These are phyloP conservation scores for Petrolisthes manimaculis DNA, from an alignment of 2,888 invertebrate species.

Conservation along the genomic window DNA sequence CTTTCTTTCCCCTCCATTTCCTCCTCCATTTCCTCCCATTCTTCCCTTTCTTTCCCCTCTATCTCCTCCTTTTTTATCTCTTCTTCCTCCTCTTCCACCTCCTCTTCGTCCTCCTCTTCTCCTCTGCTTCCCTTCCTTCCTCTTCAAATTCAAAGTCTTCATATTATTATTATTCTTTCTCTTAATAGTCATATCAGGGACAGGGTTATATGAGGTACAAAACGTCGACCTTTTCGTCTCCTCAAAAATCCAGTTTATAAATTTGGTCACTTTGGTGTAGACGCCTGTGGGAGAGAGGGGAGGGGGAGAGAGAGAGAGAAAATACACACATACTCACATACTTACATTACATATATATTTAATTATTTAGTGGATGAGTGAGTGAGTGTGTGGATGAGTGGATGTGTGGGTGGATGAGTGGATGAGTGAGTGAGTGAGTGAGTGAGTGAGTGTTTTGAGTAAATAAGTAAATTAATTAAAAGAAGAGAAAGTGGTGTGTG, in stretches of 20 bases:
- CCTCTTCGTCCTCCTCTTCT: not conserved
- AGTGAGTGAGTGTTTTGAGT: too few species aligned
- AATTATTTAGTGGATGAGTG: too few species aligned
- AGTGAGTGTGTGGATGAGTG: too few species aligned
- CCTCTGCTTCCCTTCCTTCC: not conserved
- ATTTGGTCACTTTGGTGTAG: conserved; percentile 38
- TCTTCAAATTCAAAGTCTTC: not conserved
- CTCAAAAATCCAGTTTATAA: conserved; percentile 38
- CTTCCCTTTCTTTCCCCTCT: not conserved
- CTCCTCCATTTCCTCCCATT: not conserved
- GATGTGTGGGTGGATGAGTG: too few species aligned
- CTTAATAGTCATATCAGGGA: conserved; percentile 8
- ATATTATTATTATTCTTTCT: not conserved
- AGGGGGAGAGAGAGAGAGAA: too few species aligned
- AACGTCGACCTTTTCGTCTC: conserved; percentile 18
- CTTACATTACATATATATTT: too few species aligned
- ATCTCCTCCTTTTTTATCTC: not conserved
- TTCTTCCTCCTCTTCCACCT: too few species aligned
- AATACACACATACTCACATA: too few species aligned
- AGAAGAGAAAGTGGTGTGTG: too few species aligned
- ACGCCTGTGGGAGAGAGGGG: conserved; percentile 41
- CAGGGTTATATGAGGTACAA: conserved; percentile 22
- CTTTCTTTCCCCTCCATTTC: not conserved
- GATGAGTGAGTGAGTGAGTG: too few species aligned
- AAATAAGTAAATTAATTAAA: too few species aligned